Evolutionary conservation across 1,140 invertebrate genomes (phyloP), one percentile per base, ranked within the genome.

Genomic region (Halyomorpha halys): DNA sequence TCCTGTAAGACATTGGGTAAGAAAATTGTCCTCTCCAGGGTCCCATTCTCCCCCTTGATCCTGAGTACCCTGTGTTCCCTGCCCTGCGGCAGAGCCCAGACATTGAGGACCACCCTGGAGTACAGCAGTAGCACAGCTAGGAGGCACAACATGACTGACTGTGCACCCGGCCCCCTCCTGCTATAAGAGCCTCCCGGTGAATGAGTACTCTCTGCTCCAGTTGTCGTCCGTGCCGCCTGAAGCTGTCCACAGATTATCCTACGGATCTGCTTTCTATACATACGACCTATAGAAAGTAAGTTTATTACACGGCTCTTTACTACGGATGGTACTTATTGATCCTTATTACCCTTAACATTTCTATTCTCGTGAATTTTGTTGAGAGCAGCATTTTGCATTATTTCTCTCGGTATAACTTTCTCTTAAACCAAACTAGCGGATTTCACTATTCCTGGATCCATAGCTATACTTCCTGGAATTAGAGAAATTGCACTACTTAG

Each of bases 1-100:
- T 30, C 34, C 15, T 39, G n/a, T 5, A 25, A 14, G 44, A 39
- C 53, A 27, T 39, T 49, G n/a, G 64, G 64, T 3, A 65, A 23
- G 30, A 51, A 59, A 23, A 65, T 44, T 0, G 64, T 65, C 16
- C 64, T 47, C 16, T 39, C 25, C 3, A 61, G 19, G 25, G 27
- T 61, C 1, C 64, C 64, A 3, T 61, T 14, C 15, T 19, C 21
- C n/a, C 30, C 27, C 5, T n/a, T 60, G 21, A 65, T 30, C n/a
- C 59, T 39, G 30, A 60, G 23, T 5, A 65, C 59, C 45, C 59
- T 25, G 4, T 25, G n/a, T 6, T 25, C 47, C 39, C 44, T 16
- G 19, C 16, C 39, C 6, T 23, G 19, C 16, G 30, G 44, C 6
- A 45, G 18, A 15, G 25, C 25, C 25, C 6, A 8, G 23, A n/a